Evolutionary conservation across 2,888 invertebrate genomes (phyloP), one percentile per base, ranked within the genome.

Genomic region (Eupithecia pulchellata): DNA sequence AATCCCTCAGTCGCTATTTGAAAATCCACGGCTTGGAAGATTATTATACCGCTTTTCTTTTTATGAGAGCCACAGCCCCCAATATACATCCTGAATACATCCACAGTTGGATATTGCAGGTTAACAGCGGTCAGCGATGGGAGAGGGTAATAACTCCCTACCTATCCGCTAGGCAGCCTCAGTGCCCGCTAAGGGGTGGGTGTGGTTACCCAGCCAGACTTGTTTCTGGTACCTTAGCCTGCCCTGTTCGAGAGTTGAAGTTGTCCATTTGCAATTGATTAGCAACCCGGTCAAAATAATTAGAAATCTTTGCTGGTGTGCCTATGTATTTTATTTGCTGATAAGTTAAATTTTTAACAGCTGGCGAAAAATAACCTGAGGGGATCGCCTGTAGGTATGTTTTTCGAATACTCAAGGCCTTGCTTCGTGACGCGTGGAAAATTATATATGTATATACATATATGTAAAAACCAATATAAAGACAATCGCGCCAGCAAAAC

Each of bases 91-190:
- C 62, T 70, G 17, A 76, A 29, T 75, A 64, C 68, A 66, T 27
- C 55, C 34, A 69, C 27, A 55, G 66, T 72, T 79, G 75, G 77
- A 83, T 78, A 84, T 77, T 75, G 81, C 80, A 75, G 83, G 82
- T 81, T 83, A 81, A 76, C 77, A 75, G 76, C 67, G 72, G 68
- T 75, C 73, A 75, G 77, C 77, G 74, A 72, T 76, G 78, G 70
- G 74, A 74, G 77, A 69, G 78, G 77, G 78, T 80, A 82, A 81
- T 81, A 77, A 74, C 79, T 72, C 76, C 78, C 75, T 73, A 79
- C 77, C 78, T 77, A 77, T 20, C n/a, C n/a, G n/a, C n/a, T n/a
- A n/a, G 20, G 42, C 77, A 71, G n/a, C 60, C 32, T 6, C 1
- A 57, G 62, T 66, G 63, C 57, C 64, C 68, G 66, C 62, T 55